A percentile compares a stretch with the other conserved stretches of the same genome.
Conservation (phyloP, 2,888 invertebrate species). For the Alloscopus bannaensis region DNA sequence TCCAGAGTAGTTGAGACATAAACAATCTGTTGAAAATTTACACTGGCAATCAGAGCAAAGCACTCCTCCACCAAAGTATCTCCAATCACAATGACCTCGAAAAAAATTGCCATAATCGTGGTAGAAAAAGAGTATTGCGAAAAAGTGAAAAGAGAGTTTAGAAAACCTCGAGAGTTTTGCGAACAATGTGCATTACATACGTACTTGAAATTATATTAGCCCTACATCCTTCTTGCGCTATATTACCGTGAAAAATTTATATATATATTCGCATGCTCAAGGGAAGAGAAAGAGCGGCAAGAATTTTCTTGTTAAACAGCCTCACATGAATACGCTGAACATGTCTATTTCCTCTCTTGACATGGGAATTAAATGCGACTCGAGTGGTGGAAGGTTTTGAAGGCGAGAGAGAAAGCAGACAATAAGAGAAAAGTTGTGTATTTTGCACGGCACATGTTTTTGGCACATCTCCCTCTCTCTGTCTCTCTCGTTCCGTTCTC, state of each 20-base stretch:
- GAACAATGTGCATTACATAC: conserved; percentile 12
- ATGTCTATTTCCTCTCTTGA: conserved; percentile 24
- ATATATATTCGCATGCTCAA: too few species aligned
- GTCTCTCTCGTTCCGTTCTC: background rate
- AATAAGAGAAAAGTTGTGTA: background rate
- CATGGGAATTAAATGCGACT: conserved; percentile 29
- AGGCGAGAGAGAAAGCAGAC: conserved; percentile 3
- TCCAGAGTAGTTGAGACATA: conserved; percentile 8
- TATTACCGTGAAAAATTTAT: too few species aligned
- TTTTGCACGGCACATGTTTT: conserved; percentile 3
- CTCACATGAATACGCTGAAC: conserved; percentile 26
- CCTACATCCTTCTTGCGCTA: too few species aligned
- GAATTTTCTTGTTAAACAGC: conserved; percentile 22
- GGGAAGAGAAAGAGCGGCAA: too few species aligned
- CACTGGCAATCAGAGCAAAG: too few species aligned
- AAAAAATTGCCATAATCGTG: background rate
- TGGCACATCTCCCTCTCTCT: background rate
- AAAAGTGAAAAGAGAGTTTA: background rate
- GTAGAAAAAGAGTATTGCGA: background rate
- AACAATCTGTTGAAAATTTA: too few species aligned
- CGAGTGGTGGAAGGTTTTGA: conserved; percentile 6
- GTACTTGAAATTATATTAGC: conserved; percentile 16
- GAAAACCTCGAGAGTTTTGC: too few species aligned
- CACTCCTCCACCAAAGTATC: too few species aligned
- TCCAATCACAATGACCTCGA: too few species aligned